These are phyloP conservation scores for Anarhynchus alexandrinus DNA, from an alignment of 2,113 vertebrate species.

Conservation along the genomic window DNA sequence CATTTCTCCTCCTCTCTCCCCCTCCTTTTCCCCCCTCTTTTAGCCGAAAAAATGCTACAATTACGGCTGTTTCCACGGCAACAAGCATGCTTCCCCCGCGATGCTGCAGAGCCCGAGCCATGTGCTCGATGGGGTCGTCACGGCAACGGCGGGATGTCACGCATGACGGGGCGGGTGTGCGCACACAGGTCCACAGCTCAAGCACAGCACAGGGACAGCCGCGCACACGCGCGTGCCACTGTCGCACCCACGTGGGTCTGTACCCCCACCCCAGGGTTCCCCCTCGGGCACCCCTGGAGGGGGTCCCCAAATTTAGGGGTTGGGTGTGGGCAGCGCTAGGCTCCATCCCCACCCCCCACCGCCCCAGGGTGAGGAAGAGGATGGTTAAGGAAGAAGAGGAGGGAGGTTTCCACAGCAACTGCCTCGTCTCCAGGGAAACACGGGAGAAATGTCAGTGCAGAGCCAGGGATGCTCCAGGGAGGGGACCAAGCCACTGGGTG, in stretches of 20 bases:
- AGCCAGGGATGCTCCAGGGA: constrained; percentile 5
- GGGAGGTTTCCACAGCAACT: constrained; percentile 71
- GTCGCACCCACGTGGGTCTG: fast-evolving
- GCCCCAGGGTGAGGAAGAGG: constrained; percentile 19
- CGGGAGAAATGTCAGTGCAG: constrained; percentile 17
- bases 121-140: constrained; percentile 73
- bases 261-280: neutral
- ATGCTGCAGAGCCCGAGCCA: constrained; percentile 66
- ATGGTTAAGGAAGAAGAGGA: constrained; percentile 30
- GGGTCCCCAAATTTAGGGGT: neutral
- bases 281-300: fast-evolving
- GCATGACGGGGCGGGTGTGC: constrained; percentile 2
- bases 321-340: neutral
- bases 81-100: constrained; percentile 72
- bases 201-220: neutral
- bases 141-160: constrained; percentile 72
- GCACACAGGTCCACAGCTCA: neutral
- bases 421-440: constrained; percentile 68
- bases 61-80: constrained; percentile 64
- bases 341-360: too few relatives aligned
- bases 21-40: constrained; percentile 10
- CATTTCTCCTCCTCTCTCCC: neutral
- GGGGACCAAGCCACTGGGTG: neutral
- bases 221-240: neutral
- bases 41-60: constrained; percentile 51